Conservation (phyloP, 1,140 invertebrate species). For the Stenopsyche tienmushanensis region DNA sequence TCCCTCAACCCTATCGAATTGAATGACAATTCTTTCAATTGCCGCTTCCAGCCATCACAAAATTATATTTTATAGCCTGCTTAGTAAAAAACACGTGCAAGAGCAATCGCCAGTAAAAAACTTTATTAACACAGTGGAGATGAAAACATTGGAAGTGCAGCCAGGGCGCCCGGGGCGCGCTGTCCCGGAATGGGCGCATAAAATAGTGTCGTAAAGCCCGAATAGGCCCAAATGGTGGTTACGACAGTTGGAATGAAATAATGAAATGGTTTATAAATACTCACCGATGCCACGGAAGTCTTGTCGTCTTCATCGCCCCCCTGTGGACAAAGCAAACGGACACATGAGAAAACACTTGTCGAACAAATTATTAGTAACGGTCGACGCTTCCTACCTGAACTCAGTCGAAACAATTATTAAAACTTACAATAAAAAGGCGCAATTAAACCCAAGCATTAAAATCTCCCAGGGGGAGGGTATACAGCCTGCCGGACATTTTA, state of each 20-base stretch:
- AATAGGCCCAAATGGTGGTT: not conserved
- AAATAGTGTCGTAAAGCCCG: constrained; percentile 13
- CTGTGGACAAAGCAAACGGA: constrained; percentile 57
- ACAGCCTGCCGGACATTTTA: too few species aligned
- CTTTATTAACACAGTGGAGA: constrained; percentile 18
- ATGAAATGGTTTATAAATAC: constrained; percentile 43
- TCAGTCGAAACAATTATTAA: too few species aligned
- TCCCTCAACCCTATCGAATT: too few species aligned
- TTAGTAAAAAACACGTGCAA: not conserved
- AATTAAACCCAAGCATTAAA: not conserved
- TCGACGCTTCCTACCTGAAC: too few species aligned
- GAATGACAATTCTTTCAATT: too few species aligned
- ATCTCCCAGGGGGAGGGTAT: not conserved
- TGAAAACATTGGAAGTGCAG: not conserved
- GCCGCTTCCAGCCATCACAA: not conserved
- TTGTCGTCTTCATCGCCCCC: constrained; percentile 70
- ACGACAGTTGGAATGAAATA: too few species aligned
- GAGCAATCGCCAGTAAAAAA: not conserved
- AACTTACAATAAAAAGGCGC: not conserved
- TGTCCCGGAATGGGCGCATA: constrained; percentile 4
- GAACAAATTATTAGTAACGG: constrained; percentile 25
- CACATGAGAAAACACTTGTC: constrained; percentile 21
- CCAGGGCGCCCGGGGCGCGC: not conserved
- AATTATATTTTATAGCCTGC: not conserved
- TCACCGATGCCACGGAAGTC: constrained; percentile 68